A percentile compares a stretch with the other conserved stretches of the same genome.
Evolutionary conservation across 2,888 invertebrate species (phyloP).

Genomic region (Anaspis maculata): DNA sequence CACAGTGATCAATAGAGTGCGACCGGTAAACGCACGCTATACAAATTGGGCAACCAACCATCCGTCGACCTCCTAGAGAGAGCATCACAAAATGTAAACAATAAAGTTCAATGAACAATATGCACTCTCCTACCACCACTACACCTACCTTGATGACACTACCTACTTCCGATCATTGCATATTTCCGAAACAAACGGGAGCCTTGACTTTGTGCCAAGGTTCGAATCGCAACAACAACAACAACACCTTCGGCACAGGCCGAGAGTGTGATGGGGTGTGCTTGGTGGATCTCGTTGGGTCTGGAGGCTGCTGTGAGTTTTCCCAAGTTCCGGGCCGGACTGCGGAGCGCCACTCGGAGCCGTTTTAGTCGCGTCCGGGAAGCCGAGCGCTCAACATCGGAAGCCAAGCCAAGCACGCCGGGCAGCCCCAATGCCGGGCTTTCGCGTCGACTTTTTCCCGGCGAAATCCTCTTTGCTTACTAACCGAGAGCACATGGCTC

Average conservation of each 20-base stretch:
- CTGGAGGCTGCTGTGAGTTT: slow-evolving; percentile 12
- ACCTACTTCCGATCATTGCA: slow-evolving; percentile 15
- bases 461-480: too few species aligned
- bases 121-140: slow-evolving; percentile 4
- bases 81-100: slow-evolving; percentile 4
- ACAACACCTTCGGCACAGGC: too few species aligned
- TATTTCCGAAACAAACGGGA: not conserved
- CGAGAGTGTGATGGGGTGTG: too few species aligned
- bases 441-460: slow-evolving; percentile 6
- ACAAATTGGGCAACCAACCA: too few species aligned
- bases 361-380: slow-evolving; percentile 39
- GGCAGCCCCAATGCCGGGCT: slow-evolving; percentile 16
- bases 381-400: slow-evolving; percentile 29
- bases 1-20: too few species aligned
- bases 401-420: slow-evolving; percentile 3
- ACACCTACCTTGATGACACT: slow-evolving; percentile 1
- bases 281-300: too few species aligned
- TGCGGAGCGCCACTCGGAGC: too few species aligned
- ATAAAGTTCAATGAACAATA: slow-evolving; percentile 14
- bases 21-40: too few species aligned
- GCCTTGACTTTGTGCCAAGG: too few species aligned
- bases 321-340: slow-evolving; percentile 22
- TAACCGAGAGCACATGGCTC: too few species aligned
- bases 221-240: too few species aligned
- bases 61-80: too few species aligned